Evolutionary conservation across 2,113 vertebrate species (phyloP), one percentile per base, ranked within the genome.

Genomic region (Xenopus laevis): DNA sequence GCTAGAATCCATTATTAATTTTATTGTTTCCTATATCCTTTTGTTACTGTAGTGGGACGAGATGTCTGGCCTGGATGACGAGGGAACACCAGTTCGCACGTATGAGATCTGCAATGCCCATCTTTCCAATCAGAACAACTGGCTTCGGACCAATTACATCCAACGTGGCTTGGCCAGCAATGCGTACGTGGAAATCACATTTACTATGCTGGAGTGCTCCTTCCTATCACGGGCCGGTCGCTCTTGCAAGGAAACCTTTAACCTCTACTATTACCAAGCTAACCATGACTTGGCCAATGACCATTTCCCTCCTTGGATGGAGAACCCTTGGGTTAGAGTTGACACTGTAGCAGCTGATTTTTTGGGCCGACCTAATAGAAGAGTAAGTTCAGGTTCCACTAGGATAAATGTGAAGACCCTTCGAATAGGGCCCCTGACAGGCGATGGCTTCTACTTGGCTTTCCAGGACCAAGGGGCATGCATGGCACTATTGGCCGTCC

Each of bases 121-220:
- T 11, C 87, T 88, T n/a, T 76, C 81, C 8, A 87, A 90, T 68
- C 82, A 82, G 82, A 93, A 91, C 72, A 91, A 95, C 65, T 95
- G 95, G 94, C 88, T 96, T 45, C 93, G 94, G 58, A 95, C 92
- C 0, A 86, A 89, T 71, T 94, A 91, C 80, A 92, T 95, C 1
- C 88, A 81, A 0, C 83, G 94, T 0, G 85, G 83, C 0, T 90
- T 83, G 0, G 93, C 95, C 0, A 87, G 91, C 1, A 89, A 93
- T 27, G 91, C 93, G 20, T 96, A 95, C 1, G 93, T 93, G 77
- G 93, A 95, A 1, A 84, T 96, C 59, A 89, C 91, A 2, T 96
- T 95, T 83, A 95, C 94, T 79, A 91, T 96, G 91, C 84, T 96
- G 62, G 95, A 96, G 85, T 96, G 95, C 59, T 89, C 93, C 4